Percentiles rank a stretch among this genome's conserved stretches.
Evolutionary conservation across 1,140 invertebrate species (phyloP).

Genomic region (Pseudachorutes palmiensis): DNA sequence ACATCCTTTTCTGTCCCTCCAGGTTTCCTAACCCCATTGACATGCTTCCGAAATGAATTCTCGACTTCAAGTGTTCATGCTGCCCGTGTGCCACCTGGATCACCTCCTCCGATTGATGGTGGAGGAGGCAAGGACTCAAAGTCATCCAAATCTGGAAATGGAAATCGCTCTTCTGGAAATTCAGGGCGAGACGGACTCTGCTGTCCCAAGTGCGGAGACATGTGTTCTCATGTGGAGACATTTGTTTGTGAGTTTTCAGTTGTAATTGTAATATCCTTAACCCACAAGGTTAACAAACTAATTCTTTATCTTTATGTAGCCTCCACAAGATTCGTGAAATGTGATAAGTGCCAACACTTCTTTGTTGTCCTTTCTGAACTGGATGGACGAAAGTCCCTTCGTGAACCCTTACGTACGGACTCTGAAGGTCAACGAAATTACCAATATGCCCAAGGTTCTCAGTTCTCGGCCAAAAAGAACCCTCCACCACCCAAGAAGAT

Average conservation of each 20-base stretch:
- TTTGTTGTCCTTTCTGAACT: conserved; percentile 92
- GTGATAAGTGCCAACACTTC: conserved; percentile 95
- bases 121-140: conserved; percentile 26
- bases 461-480: conserved; percentile 62
- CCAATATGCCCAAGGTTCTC: conserved; percentile 41
- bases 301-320: conserved; percentile 46
- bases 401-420: conserved; percentile 20
- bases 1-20: no score
- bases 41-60: conserved; percentile 19
- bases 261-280: conserved; percentile 5
- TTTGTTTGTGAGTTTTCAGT: conserved; percentile 71
- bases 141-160: conserved; percentile 21
- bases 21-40: background rate
- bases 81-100: conserved; percentile 28
- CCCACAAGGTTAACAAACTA: background rate
- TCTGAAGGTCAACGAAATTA: conserved; percentile 20
- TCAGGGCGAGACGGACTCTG: conserved; percentile 56
- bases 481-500: conserved; percentile 85
- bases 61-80: conserved; percentile 15
- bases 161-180: conserved; percentile 29
- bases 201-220: conserved; percentile 92
- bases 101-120: conserved; percentile 20
- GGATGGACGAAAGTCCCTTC: conserved; percentile 49
- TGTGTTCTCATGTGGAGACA: conserved; percentile 91
- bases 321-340: conserved; percentile 91